Evolutionary conservation across 2,888 invertebrate species (phyloP).

Genomic region (Pterostichus madidus): DNA sequence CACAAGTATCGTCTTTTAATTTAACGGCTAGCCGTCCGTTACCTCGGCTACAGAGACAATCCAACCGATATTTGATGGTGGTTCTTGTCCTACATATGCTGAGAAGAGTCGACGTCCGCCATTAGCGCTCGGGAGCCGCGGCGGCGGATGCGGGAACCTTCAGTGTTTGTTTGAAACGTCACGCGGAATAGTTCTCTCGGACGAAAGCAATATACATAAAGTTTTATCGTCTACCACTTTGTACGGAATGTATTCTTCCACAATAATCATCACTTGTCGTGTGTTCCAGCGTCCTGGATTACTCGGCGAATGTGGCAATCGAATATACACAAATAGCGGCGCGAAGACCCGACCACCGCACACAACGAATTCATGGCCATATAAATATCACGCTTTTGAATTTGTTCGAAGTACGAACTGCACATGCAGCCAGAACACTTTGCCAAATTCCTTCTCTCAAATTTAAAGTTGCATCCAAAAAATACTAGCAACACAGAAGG

Average conservation of each 20-base stretch:
- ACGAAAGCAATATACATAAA: constrained; percentile 76
- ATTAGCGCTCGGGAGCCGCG: background rate
- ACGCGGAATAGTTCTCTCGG: constrained; percentile 64
- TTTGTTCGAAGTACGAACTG: background rate
- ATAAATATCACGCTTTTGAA: constrained; percentile 42
- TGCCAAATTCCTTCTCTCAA: too few species aligned
- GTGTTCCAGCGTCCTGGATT: constrained; percentile 49
- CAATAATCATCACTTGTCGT: constrained; percentile 74
- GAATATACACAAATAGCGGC: constrained; percentile 67
- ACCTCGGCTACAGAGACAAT: constrained; percentile 19
- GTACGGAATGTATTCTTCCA: constrained; percentile 74
- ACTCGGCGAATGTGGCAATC: constrained; percentile 62
- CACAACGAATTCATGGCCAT: constrained; percentile 40
- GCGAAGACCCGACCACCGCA: constrained; percentile 3
- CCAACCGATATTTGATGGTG: constrained; percentile 65
- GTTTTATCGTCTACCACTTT: constrained; percentile 76
- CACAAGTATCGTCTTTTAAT: constrained; percentile 55
- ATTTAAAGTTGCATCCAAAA: background rate
- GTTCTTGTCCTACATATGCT: constrained; percentile 64
- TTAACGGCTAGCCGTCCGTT: constrained; percentile 36
- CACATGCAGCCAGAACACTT: background rate
- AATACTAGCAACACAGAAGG: too few species aligned
- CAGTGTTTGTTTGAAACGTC: constrained; percentile 65
- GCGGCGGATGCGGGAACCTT: background rate
- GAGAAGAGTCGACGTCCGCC: constrained; percentile 5